Conservation (phyloP, 2,797 vertebrate genomes). For the Chelon labrosus region DNA sequence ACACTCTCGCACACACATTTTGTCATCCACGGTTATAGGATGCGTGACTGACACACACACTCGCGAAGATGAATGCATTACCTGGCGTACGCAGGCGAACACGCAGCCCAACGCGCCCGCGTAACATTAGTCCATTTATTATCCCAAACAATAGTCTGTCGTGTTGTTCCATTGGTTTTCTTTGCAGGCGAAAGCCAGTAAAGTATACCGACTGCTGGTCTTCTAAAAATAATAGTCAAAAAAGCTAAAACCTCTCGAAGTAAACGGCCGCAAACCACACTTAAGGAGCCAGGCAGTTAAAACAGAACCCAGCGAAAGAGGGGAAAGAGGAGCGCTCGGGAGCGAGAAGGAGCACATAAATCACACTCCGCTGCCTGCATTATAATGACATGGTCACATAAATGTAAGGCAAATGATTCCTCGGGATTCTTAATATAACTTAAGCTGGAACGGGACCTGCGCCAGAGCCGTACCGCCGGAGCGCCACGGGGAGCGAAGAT, state of each 20-base stretch:
- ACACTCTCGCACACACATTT: slow-evolving; percentile 19
- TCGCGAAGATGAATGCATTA: not conserved
- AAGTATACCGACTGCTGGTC: slow-evolving; percentile 46
- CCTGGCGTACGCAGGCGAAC: not conserved
- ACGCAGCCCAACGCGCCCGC: not conserved
- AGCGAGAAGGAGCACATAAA: slow-evolving; percentile 71
- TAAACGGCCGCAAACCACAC: slow-evolving; percentile 67
- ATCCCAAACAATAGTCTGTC: not conserved
- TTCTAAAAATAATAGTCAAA: slow-evolving; percentile 74
- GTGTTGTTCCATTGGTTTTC: slow-evolving; percentile 31
- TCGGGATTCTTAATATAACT: slow-evolving; percentile 66
- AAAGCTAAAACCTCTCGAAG: slow-evolving; percentile 46
- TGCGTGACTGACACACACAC: not conserved
- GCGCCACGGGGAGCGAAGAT: slow-evolving; percentile 59
- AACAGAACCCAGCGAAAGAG: slow-evolving; percentile 47
- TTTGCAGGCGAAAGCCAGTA: slow-evolving; percentile 11
- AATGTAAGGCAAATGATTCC: slow-evolving; percentile 59
- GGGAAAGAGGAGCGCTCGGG: slow-evolving; percentile 51
- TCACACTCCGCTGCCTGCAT: slow-evolving; percentile 65
- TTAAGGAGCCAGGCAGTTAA: slow-evolving; percentile 59
- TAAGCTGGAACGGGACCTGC: slow-evolving; percentile 3
- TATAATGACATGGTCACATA: slow-evolving; percentile 74
- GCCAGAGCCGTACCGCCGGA: slow-evolving; percentile 44
- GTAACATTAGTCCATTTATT: not conserved
- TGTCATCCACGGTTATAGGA: not conserved